phyloP scores from a whole-genome alignment of 2,888 invertebrate species.

The Antheraea yamamai region DNA sequence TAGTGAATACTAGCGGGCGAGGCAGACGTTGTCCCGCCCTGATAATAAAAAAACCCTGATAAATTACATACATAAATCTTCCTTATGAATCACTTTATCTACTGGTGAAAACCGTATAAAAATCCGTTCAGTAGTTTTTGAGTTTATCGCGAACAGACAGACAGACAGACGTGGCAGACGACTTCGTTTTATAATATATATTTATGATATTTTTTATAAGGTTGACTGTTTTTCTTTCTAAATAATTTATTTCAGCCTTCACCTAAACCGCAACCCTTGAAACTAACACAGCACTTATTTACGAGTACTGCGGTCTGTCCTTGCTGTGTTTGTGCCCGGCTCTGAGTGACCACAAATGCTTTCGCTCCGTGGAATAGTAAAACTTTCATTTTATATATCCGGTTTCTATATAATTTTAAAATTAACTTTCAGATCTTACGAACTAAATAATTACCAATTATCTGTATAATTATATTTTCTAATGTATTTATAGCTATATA shows the following conservation, averaged over 20 bases:
- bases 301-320: slow-evolving; percentile 31
- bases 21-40: too few relatives aligned
- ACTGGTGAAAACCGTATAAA: too few relatives aligned
- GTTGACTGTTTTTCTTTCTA: background rate
- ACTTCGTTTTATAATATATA: too few relatives aligned
- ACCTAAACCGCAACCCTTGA: background rate
- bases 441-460: background rate
- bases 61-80: too few relatives aligned
- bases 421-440: background rate
- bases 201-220: too few relatives aligned
- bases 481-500: background rate
- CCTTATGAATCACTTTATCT: too few relatives aligned
- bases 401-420: background rate
- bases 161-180: too few relatives aligned
- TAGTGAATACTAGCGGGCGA: too few relatives aligned
- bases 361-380: background rate
- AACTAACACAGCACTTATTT: slow-evolving; percentile 24
- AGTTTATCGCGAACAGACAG: too few relatives aligned
- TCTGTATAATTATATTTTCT: background rate
- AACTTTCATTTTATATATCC: background rate
- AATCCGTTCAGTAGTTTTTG: too few relatives aligned
- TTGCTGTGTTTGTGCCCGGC: slow-evolving; percentile 28
- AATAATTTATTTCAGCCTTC: background rate
- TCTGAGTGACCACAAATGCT: slow-evolving; percentile 30
- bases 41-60: too few relatives aligned